Evolutionary conservation across 2,113 vertebrate species (phyloP).

Genomic region (Ctenomys sociabilis): DNA sequence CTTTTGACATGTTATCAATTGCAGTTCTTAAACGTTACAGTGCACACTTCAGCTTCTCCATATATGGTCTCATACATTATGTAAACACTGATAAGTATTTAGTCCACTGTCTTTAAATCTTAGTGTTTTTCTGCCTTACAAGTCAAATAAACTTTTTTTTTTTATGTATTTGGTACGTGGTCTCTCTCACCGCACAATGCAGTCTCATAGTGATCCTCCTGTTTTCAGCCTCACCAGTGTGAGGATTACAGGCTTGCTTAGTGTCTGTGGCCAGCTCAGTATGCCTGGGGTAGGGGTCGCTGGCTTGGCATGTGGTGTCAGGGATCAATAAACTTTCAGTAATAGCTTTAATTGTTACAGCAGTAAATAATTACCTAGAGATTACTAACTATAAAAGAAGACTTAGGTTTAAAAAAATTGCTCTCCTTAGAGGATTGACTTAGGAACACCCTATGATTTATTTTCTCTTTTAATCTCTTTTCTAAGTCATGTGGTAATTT

Average conservation of each 20-base stretch:
- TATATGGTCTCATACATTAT: neutral
- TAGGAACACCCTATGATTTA: neutral
- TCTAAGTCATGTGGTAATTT: slow-evolving; percentile 21
- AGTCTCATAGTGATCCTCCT: no score
- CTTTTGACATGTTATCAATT: neutral
- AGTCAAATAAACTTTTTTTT: slow-evolving; percentile 7
- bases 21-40: neutral
- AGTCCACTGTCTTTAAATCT: slow-evolving; percentile 10
- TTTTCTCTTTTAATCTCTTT: slow-evolving; percentile 25
- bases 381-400: neutral
- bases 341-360: slow-evolving; percentile 1
- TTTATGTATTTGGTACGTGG: no score
- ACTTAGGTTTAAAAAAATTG: neutral
- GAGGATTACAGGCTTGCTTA: no score
- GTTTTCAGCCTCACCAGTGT: no score
- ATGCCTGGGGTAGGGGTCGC: no score
- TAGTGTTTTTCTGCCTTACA: neutral
- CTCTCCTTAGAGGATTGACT: neutral
- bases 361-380: neutral
- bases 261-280: no score
- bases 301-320: no score
- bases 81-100: neutral
- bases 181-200: no score
- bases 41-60: neutral
- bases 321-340: slow-evolving; percentile 5